Evolutionary conservation across 2,888 invertebrate genomes (phyloP).

Genomic region (Eilema sororculum): DNA sequence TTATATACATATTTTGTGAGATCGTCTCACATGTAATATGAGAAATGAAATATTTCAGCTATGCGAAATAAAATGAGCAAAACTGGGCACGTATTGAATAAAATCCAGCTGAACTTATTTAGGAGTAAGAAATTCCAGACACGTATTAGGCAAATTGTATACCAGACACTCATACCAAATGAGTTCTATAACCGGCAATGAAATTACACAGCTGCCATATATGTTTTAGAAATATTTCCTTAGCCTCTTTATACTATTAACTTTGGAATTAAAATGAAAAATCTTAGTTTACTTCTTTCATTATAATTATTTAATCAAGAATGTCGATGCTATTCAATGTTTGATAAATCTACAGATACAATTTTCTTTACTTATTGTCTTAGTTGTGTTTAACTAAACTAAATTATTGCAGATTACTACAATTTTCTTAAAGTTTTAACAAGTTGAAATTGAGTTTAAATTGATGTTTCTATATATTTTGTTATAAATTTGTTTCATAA

Average conservation of each 20-base stretch:
- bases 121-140: conserved; percentile 44
- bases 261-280: background rate
- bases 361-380: too few relatives aligned
- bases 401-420: too few relatives aligned
- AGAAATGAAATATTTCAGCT: conserved; percentile 31
- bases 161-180: conserved; percentile 44
- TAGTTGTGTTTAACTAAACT: background rate
- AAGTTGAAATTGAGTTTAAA: too few relatives aligned
- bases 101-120: conserved; percentile 37
- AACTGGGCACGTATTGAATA: conserved; percentile 45
- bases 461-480: background rate
- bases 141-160: conserved; percentile 50
- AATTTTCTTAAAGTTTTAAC: background rate
- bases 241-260: background rate
- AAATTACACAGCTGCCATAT: background rate
- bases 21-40: conserved; percentile 13
- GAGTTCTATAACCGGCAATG: conserved; percentile 36
- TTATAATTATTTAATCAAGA: background rate
- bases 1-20: conserved; percentile 10
- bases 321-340: background rate
- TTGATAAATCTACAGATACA: background rate
- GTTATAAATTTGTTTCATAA: background rate
- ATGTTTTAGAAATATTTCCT: background rate
- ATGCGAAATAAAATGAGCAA: conserved; percentile 28
- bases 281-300: background rate